Evolutionary conservation across 2,888 invertebrate species (phyloP).

Genomic region (Drosophila borealis): DNA sequence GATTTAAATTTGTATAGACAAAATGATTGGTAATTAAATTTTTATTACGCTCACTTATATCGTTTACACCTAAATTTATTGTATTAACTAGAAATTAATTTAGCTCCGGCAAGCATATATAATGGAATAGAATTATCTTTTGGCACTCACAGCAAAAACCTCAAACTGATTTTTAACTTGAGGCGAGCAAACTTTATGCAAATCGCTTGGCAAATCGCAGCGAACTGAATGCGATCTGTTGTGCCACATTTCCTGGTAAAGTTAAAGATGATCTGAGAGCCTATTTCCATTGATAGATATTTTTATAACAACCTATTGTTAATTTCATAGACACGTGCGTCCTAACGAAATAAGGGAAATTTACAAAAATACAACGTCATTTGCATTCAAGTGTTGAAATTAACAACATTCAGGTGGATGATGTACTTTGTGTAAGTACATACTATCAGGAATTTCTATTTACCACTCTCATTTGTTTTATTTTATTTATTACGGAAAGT

Average conservation of each 20-base stretch:
- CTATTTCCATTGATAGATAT: not conserved
- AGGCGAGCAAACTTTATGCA: not conserved
- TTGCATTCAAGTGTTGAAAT: constrained; percentile 15
- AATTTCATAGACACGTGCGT: constrained; percentile 50
- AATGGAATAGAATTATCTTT: too few species aligned
- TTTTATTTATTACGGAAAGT: too few species aligned
- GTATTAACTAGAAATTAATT: not conserved
- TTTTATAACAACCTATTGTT: constrained; percentile 33
- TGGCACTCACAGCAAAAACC: too few species aligned
- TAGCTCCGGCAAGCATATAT: not conserved
- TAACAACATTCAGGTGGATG: not conserved
- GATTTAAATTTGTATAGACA: not conserved
- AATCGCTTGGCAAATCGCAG: constrained; percentile 4
- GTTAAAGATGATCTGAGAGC: not conserved
- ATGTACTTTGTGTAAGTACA: not conserved
- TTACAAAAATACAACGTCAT: constrained; percentile 19
- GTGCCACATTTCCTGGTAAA: constrained; percentile 2
- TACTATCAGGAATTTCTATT: too few species aligned
- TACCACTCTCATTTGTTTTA: too few species aligned
- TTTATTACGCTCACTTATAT: constrained; percentile 11
- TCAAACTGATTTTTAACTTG: not conserved
- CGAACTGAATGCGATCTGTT: constrained; percentile 22
- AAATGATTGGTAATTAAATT: not conserved
- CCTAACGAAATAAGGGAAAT: not conserved
- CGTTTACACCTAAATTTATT: not conserved